Evolutionary conservation across 2,113 vertebrate genomes (phyloP), one percentile per base, ranked within the genome.

Genomic region (Ondatra zibethicus): DNA sequence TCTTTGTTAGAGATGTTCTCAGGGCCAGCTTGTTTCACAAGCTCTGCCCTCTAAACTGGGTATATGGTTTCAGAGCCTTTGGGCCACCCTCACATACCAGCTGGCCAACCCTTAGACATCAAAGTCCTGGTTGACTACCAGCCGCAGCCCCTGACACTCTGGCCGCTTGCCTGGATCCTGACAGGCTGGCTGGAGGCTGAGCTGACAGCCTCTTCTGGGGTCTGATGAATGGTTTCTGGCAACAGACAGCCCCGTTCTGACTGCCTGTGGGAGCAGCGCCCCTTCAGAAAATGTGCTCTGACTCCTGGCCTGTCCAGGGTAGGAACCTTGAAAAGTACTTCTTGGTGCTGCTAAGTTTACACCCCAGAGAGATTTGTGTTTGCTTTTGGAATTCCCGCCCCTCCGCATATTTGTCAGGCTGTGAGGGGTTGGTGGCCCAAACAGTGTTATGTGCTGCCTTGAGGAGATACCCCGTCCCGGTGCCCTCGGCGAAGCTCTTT

Each of bases 121-220:
- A 99, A 99, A 99, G 99, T 99, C 99, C 99, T 98, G 98, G 98
- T 99, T 99, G 99, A 99, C 99, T 98, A 98, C 97, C 96, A 98
- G 99, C 99, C 99, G 97, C 98, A 98, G 98, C 98, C 99, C 99
- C 99, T 99, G 99, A 99, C 99, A 99, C 99, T 98, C 99, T 99
- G 99, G 99, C 99, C 98, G 98, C 96, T 89, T 98, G 99, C 99
- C 99, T 98, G 98, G 98, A 99, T 98, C 98, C 98, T 98, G 98
- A 99, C 99, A 98, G 98, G 98, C 99, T 99, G 99, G 99, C 99
- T 98, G 97, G 17, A 98, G 99, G 98, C 99, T 91, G 84, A 99
- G 98, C 98, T 99, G 99, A 99, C 99, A 99, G 99, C 98, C 98
- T 98, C 98, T 98, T 98, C 99, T 99, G 98, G 98, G 98, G 97